Percentiles rank a stretch among this genome's conserved stretches.
These are phyloP conservation scores for Pomacea canaliculata DNA, from an alignment of 2,888 invertebrate genomes.

Conservation along the genomic window DNA sequence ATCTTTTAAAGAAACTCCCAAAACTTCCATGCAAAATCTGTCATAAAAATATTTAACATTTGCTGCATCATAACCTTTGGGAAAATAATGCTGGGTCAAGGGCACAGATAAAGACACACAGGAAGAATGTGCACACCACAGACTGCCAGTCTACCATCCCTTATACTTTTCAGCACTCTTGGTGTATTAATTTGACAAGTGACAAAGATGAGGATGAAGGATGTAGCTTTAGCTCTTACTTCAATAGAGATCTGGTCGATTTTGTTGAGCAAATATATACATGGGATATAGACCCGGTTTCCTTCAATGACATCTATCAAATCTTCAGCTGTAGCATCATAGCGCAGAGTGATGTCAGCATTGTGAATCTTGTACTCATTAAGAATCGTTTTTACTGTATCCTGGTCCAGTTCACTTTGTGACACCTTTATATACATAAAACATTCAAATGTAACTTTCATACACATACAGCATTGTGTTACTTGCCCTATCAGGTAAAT, in stretches of 20 bases:
- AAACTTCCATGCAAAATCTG: background rate
- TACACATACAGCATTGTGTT: background rate
- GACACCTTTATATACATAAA: conserved; percentile 67
- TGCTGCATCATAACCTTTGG: background rate
- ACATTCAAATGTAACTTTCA: background rate
- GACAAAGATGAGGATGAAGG: no score
- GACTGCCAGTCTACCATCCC: no score
- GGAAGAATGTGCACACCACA: no score
- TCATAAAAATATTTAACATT: background rate
- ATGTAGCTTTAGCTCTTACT: conserved; percentile 49
- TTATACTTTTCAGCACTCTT: no score
- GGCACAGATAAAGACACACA: no score
- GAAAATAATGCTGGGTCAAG: background rate
- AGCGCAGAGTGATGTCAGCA: conserved; percentile 90
- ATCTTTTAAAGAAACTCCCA: no score
- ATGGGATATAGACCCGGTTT: conserved; percentile 97
- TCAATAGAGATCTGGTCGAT: conserved; percentile 82
- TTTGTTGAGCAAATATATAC: conserved; percentile 98
- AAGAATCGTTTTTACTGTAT: conserved; percentile 94
- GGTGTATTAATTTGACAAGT: no score
- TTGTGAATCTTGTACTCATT: conserved; percentile 99
- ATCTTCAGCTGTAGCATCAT: conserved; percentile 94
- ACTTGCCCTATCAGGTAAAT: no score
- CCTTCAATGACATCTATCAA: conserved; percentile 98
- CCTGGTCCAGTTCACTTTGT: conserved; percentile 93